Evolutionary conservation across 2,113 vertebrate species (phyloP).

Genomic region (Sus scrofa): DNA sequence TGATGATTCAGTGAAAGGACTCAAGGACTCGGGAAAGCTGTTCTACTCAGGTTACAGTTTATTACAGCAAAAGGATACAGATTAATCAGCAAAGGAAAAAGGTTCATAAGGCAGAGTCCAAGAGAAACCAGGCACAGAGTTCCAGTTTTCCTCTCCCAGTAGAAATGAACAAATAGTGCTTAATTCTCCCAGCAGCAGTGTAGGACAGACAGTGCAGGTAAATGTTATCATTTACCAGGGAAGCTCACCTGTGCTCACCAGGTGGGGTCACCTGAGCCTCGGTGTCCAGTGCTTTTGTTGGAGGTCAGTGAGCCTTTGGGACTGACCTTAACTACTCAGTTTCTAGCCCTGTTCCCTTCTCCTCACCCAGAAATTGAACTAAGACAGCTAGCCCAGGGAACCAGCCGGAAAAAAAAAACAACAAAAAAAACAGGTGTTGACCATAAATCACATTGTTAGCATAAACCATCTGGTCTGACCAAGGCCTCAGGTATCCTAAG

Average conservation of each 20-base stretch:
- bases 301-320: background rate
- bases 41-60: constrained; percentile 7
- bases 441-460: constrained; percentile 28
- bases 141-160: background rate
- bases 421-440: constrained; percentile 11
- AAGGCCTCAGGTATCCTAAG: background rate
- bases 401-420: too few relatives aligned
- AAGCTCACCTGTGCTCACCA: background rate
- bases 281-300: background rate
- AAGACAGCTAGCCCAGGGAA: background rate
- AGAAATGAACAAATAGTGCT: background rate
- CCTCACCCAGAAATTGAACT: background rate
- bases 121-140: background rate
- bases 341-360: background rate
- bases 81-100: constrained; percentile 37
- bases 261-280: background rate
- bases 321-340: background rate
- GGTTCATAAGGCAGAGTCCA: background rate
- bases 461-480: background rate
- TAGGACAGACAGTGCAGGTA: background rate
- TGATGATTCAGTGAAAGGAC: background rate
- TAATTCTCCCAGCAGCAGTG: background rate
- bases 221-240: background rate
- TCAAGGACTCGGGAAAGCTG: constrained; percentile 6
- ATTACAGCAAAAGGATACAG: constrained; percentile 39